A percentile compares a stretch with the other conserved stretches of the same genome.
phyloP scores from a whole-genome alignment of 2,888 invertebrate species.

The Drosophila ezoana region DNA sequence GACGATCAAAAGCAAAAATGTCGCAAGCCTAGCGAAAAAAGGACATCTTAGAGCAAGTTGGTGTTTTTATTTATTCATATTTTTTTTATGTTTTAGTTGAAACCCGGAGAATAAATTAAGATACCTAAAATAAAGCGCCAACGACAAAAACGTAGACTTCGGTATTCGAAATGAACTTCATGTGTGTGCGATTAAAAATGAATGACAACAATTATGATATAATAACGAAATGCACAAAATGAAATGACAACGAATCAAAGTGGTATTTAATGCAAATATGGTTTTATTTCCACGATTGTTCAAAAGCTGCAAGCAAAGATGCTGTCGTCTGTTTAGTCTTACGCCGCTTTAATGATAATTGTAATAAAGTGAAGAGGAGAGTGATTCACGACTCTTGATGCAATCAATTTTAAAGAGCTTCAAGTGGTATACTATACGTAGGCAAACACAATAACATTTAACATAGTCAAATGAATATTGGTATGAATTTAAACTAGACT shows the following conservation, averaged over 20 bases:
- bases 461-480: neutral
- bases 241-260: neutral
- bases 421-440: neutral
- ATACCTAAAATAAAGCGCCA: neutral
- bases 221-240: neutral
- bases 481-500: neutral
- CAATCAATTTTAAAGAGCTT: neutral
- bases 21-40: neutral
- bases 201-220: neutral
- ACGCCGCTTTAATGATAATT: neutral
- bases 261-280: conserved; percentile 5
- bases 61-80: neutral
- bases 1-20: neutral
- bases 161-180: neutral
- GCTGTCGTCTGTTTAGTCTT: neutral
- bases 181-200: neutral
- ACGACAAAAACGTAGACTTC: neutral
- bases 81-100: neutral
- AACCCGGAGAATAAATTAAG: neutral
- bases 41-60: neutral
- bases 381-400: neutral
- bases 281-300: neutral
- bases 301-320: neutral
- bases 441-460: neutral
- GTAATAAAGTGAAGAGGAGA: neutral